These are phyloP conservation scores for Hyperoplus lanceolatus DNA, from an alignment of 2,797 vertebrate genomes.

Conservation along the genomic window DNA sequence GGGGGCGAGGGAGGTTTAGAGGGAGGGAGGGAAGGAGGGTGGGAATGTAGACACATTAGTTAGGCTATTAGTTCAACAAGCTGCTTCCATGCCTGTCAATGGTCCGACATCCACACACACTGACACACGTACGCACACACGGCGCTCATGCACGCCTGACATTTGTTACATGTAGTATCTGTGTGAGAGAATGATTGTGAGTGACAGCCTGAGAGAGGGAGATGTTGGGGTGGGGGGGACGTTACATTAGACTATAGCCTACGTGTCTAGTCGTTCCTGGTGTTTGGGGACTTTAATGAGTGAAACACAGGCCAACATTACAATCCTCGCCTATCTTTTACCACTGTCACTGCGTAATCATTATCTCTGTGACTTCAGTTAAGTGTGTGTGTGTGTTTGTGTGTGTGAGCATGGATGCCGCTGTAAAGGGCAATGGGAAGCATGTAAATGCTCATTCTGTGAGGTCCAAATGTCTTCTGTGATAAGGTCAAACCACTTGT, in stretches of 20 bases:
- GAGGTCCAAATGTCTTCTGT: slow-evolving; percentile 70
- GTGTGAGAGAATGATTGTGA: slow-evolving; percentile 64
- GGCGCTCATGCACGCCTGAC: slow-evolving; percentile 57
- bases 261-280: slow-evolving; percentile 48
- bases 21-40: slow-evolving; percentile 61
- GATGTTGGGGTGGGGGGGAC: slow-evolving; percentile 1
- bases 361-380: slow-evolving; percentile 26
- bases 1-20: slow-evolving; percentile 29
- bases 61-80: slow-evolving; percentile 98
- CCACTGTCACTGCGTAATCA: slow-evolving; percentile 43
- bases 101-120: slow-evolving; percentile 75
- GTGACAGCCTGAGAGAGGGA: slow-evolving; percentile 52
- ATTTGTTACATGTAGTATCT: slow-evolving; percentile 76
- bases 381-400: slow-evolving; percentile 29
- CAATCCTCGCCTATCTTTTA: slow-evolving; percentile 51
- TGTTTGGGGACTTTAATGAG: slow-evolving; percentile 63
- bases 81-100: slow-evolving; percentile 95
- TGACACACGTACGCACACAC: slow-evolving; percentile 39
- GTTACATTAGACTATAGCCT: slow-evolving; percentile 57
- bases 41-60: slow-evolving; percentile 96
- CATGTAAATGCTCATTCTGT: slow-evolving; percentile 68
- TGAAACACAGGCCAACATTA: slow-evolving; percentile 54
- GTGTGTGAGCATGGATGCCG: slow-evolving; percentile 40
- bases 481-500: slow-evolving; percentile 77
- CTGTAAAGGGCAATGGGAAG: slow-evolving; percentile 78